Evolutionary conservation across 2,888 invertebrate genomes (phyloP), one percentile per base, ranked within the genome.

Genomic region (Mellilla xanthometata): DNA sequence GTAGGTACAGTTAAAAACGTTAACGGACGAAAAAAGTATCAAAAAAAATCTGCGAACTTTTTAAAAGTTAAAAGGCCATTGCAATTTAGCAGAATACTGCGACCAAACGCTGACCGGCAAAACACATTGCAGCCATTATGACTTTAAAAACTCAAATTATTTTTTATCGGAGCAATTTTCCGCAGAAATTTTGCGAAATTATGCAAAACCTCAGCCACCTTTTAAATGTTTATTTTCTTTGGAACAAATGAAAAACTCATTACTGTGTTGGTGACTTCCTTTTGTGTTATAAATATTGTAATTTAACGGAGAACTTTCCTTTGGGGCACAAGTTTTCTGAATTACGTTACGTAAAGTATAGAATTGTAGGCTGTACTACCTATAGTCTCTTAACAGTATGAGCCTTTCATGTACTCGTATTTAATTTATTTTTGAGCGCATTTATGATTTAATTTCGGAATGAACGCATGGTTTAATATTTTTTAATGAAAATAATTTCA

Each of bases 221-320:
- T 31, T 50, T 45, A 41, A 44, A 56, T 49, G 47, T 50, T 47
- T 52, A 48, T 54, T 54, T 45, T 50, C 47, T 36, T 39, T 15
- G 22, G 36, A 62, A 59, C 55, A 50, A 62, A 62, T 55, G 60
- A 61, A 60, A 52, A 60, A 65, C 60, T 64, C 60, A 60, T 69
- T 65, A 43, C 42, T 42, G 38, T 39, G 39, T 48, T 49, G 39
- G 33, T 27, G 30, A 48, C 28, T 49, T 44, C 12, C 49, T 31
- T 19, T 23, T 26, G 32, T 52, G 24, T 24, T 71, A 79, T 80
- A 73, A 78, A 77, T 77, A 75, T 76, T 50, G 72, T 72, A 76
- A 74, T 79, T 75, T 58, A 65, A 65, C 65, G 47, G 44, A 65
- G 60, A 77, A 65, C 67, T 74, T 72, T 57, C 46, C 58, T 62